phyloP scores from a whole-genome alignment of 1,140 invertebrate species.

The Gyrodactylus bullatarudis region DNA sequence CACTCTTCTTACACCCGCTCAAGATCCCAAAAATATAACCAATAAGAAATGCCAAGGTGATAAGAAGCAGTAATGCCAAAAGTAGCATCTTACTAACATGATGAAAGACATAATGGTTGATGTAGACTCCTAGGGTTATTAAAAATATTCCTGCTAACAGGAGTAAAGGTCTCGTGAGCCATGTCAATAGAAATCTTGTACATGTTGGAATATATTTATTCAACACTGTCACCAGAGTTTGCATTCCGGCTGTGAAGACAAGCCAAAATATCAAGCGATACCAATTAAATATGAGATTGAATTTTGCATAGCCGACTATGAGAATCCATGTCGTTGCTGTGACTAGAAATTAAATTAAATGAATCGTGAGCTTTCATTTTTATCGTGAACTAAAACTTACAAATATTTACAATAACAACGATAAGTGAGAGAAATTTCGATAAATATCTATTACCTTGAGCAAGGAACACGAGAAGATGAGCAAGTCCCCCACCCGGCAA shows the following conservation, averaged over 20 bases:
- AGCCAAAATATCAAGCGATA: neutral
- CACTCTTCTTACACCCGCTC: neutral
- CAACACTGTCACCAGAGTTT: neutral
- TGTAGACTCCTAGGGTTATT: conserved; percentile 3
- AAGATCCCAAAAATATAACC: neutral
- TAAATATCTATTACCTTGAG: neutral
- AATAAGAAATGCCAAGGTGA: neutral
- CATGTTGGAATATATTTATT: neutral
- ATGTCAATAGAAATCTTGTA: neutral
- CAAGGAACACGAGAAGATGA: neutral
- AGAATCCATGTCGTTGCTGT: neutral
- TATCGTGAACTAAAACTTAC: neutral
- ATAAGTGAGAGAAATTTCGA: neutral
- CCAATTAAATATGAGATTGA: neutral
- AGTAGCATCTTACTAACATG: neutral
- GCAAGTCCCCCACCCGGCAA: neutral
- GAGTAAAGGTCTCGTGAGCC: conserved; percentile 1
- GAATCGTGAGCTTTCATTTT: too few species aligned
- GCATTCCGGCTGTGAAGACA: neutral
- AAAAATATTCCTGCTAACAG: conserved; percentile 4
- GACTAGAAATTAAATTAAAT: too few species aligned
- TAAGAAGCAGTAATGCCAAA: neutral
- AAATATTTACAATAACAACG: neutral
- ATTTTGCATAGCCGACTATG: neutral
- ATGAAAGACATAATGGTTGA: conserved; percentile 6